Base-by-base conservation (phyloP, 2,797 vertebrate genomes). In the Chelidonichthys spinosus region DNA sequence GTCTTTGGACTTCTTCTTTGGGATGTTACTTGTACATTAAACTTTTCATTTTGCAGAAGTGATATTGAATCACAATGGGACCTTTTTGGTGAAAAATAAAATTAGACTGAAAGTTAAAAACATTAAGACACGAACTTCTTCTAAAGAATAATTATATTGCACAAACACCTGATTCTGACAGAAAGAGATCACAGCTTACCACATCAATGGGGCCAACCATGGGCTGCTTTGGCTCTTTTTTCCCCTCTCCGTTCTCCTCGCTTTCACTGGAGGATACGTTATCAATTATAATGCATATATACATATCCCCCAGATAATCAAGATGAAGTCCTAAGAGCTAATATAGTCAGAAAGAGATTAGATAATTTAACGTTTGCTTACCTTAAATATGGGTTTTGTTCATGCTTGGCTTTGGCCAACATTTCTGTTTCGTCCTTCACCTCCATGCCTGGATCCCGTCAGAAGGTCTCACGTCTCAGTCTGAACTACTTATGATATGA, bases 131-230 rank as follows among this genome's bases (percentile, higher is more conserved):
- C 18, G 1, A 63, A 9, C 2, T 18, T 10, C 2, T 32, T 53
- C 3, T 33, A 53, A 49, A 10, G 4, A 15, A 33, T 5, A 49
- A 25, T 4, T 32, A 7, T 39, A 25, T 14, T 2, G 15, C 7
- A n/a, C 9, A 37, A 49, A 50, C 39, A 6, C 7, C 9, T 42
- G 43, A 0, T 10, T 67, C 32, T 18, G 18, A 47, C 8, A 61
- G 50, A 64, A 40, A 47, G 18, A 39, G 36, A 64, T 46, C 25
- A 63, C 35, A 68, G 17, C 93, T 86, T 78, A 94, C 93, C 91
- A 95, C 56, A 62, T 78, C 81, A 15, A 94, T 65, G 37, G 91
- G 86, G 9, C 94, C 87, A 35, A 95, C 92, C 91, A 89, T 87
- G 35, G 88, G 76, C 46, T 86, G 3, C 59, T 89, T 84, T 49